Evolutionary conservation across 2,797 vertebrate genomes (phyloP), one percentile per base, ranked within the genome.

Genomic region (Hoplostethus atlanticus): DNA sequence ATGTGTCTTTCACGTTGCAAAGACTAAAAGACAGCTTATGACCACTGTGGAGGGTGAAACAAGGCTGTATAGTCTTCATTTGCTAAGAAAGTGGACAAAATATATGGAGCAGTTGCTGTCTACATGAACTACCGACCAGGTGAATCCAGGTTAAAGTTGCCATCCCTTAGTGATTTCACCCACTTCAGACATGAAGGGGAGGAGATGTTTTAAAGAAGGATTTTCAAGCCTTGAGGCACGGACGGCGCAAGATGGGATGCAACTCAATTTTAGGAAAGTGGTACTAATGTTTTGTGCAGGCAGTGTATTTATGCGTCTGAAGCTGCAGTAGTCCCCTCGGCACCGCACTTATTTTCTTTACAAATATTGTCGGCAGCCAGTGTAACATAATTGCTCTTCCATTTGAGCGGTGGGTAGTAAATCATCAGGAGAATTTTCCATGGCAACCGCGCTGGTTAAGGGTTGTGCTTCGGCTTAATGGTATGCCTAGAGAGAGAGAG

Each of bases 371-470:
- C 17, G 38, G 68, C 63, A 73, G 64, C 59, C 75, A 44, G 60
- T 57, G 60, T 61, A 76, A 63, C 63, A 71, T 74, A 57, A 57
- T 74, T 79, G 71, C 50, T 56, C 55, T 64, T 87, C 64, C 71
- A 68, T 78, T 84, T 84, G 52, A 89, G 59, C 76, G 48, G 78
- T 66, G 71, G 73, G 82, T 69, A 80, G 81, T 89, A 87, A 92
- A 90, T 91, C 79, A 86, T 76, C 74, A 69, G 58, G 68, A 85
- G 71, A 67, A 71, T 85, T 89, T 86, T 83, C 78, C 81, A 87
- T 90, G 87, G 87, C 85, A 90, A 90, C 85, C 74, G 65, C 64
- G 73, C 80, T 84, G 64, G 87, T 80, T 89, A 87, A 90, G 87
- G 79, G 52, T 75, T 77, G 71, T 79, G 77, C 76, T 77, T 62